A percentile compares a stretch with the other conserved stretches of the same genome.
Conservation (phyloP, 2,888 invertebrate genomes). For the Cataglyphis livida region DNA sequence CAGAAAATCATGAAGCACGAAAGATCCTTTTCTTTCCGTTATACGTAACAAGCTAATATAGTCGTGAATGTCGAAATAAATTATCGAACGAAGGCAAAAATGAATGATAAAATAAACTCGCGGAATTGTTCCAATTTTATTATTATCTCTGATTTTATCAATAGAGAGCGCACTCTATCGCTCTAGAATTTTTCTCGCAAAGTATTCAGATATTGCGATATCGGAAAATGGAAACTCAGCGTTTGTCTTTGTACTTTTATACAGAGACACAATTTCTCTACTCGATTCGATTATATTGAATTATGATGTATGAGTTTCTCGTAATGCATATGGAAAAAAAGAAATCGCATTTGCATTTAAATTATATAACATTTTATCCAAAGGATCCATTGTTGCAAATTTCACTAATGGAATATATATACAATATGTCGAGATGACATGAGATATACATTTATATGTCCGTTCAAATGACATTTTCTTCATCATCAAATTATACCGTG, state of each 20-base stretch:
- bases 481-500: not conserved
- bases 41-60: not conserved
- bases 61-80: not conserved
- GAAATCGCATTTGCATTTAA: slow-evolving; percentile 37
- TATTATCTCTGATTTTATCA: not conserved
- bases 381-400: not conserved
- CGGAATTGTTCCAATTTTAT: slow-evolving; percentile 13
- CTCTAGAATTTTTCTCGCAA: slow-evolving; percentile 22
- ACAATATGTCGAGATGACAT: not conserved
- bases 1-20: not conserved
- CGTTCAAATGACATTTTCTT: not conserved
- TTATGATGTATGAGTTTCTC: slow-evolving; percentile 24
- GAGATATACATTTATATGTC: not conserved
- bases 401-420: not conserved
- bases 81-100: not conserved
- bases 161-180: not conserved
- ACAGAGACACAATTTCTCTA: slow-evolving; percentile 15
- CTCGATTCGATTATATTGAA: slow-evolving; percentile 27
- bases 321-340: slow-evolving; percentile 11
- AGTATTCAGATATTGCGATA: slow-evolving; percentile 15
- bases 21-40: not conserved
- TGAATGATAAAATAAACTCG: not conserved
- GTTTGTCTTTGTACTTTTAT: slow-evolving; percentile 23
- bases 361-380: slow-evolving; percentile 22
- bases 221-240: slow-evolving; percentile 38